Evolutionary conservation across 1,140 invertebrate species (phyloP), one percentile per base, ranked within the genome.

Genomic region (Apis cerana): DNA sequence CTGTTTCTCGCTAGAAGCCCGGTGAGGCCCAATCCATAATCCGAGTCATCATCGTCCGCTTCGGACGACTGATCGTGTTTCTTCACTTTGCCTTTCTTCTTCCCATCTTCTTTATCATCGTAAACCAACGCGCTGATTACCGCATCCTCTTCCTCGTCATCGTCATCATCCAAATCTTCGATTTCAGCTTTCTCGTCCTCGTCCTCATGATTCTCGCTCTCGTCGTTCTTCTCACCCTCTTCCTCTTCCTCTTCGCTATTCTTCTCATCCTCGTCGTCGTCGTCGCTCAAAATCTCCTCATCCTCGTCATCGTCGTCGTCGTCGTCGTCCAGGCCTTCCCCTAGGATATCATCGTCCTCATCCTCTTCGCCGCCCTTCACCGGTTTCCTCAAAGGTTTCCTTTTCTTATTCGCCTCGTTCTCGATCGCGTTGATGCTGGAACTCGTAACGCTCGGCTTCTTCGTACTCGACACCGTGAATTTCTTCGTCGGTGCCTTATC

Each of bases 351-450:
- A 11, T 93, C 90, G 1, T 91, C 90, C 3, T 91, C 85, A 19
- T 91, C 90, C 0, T 93, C 85, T 0, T 91, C 89, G 1, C 85
- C 89, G 1, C 84, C 84, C 9, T 89, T 83, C 12, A 88, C 74
- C 7, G 87, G 75, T 48, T 83, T 85, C 64, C 11, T 88, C 75
- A 19, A 1, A 8, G 82, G 84, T 59, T 86, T 92, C 80, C 76
- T 90, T 69, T 68, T 83, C 68, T 92, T 91, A 12, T 90, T 89
- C 0, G 58, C 33, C 9, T 89, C 85, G 27, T 83, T 86, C 1
- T 82, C 72, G 15, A 94, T 92, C 8, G 90, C 88, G 65, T 94
- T 93, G 1, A 85, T 19, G 61, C 86, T 93, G 2, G 64, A 77
- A 0, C 89, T 86, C 10, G 90, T 90, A 0, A 90, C 43, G 19